Conservation (phyloP, 2,797 vertebrate species). For the Hemibagrus guttatus region DNA sequence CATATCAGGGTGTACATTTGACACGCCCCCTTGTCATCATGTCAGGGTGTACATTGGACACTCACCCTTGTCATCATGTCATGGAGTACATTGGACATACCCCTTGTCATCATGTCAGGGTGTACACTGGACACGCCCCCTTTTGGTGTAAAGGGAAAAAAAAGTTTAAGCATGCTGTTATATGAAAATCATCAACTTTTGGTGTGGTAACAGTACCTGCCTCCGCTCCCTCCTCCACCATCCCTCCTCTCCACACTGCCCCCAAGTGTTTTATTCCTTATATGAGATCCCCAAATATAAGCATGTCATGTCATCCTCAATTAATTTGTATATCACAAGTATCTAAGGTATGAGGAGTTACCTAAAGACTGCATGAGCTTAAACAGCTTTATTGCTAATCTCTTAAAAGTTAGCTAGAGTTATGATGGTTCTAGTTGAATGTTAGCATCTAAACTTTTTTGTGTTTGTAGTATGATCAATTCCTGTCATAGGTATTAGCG, state of each 20-base stretch:
- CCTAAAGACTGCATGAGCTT: not conserved
- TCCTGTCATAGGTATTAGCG: not conserved
- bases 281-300: not conserved
- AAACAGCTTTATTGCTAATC: not conserved
- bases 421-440: not conserved
- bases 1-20: too few relatives aligned
- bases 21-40: too few relatives aligned
- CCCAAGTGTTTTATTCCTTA: not conserved
- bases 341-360: not conserved
- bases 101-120: too few relatives aligned
- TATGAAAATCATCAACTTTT: not conserved
- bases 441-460: not conserved
- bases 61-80: too few relatives aligned
- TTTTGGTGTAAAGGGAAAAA: not conserved
- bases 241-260: not conserved
- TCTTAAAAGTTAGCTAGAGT: not conserved
- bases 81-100: too few relatives aligned
- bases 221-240: too few relatives aligned
- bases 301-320: not conserved
- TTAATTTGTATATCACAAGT: not conserved
- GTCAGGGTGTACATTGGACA: too few relatives aligned
- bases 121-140: too few relatives aligned
- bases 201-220: not conserved
- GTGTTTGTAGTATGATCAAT: not conserved
- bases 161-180: not conserved